Evolutionary conservation across 2,888 invertebrate genomes (phyloP), one percentile per base, ranked within the genome.

Genomic region (Sphaerophoria rueppellii): DNA sequence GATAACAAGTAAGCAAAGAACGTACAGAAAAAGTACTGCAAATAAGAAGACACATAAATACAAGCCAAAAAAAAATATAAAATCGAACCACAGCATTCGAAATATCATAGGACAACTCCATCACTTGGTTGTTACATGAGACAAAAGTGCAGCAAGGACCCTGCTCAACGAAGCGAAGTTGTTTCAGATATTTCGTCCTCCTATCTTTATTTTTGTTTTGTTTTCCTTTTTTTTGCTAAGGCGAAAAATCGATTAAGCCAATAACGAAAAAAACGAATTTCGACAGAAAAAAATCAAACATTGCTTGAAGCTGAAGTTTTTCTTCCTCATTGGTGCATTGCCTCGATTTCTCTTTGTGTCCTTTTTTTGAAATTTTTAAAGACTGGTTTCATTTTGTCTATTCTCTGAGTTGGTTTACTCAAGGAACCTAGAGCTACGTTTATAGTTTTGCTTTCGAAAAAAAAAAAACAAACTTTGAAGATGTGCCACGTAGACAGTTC

Each of bases 241-340:
- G 40, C 12, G 35, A n/a, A 40, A 82, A 74, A 82, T 82, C 78
- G 78, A 82, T 79, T 82, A 79, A 74, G 82, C 82, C 78, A 82
- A 78, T 70, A 74, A 70, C 63, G 74, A 79, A 75, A 9, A 52
- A 76, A 71, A 82, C 50, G 63, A 69, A 52, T 57, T 73, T 67
- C 52, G 40, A 4, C 6, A 50, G 14, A n/a, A 46, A 55, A 50
- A 78, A 81, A 82, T 63, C 69, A 54, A 61, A 73, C 69, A 55
- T 57, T 57, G 35, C 35, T 65, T 4, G 24, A 12, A 48, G 52
- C 57, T 76, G 24, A 12, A 48, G 52, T 61, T 76, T 77, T 54
- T 50, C 14, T 57, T 58, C 24, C 6, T 73, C 16, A 37, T 37
- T 52, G 14, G 7, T 14, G 57, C n/a, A 35, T 16, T 52, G 35